Percentiles rank a stretch among this genome's conserved stretches.
Conservation (phyloP, 2,888 invertebrate genomes). For the Atethmia centrago region DNA sequence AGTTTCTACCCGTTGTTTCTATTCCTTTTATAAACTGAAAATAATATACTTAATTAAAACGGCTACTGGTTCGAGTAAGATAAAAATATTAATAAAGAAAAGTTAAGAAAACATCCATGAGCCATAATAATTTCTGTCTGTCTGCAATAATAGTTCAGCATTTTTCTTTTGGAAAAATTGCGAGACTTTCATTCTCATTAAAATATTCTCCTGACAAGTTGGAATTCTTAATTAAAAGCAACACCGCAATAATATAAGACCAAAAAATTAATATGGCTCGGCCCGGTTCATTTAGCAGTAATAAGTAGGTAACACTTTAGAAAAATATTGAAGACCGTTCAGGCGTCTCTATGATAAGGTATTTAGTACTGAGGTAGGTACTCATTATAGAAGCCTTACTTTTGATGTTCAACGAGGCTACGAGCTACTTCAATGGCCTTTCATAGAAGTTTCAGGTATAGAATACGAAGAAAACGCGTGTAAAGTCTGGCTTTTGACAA, state of each 20-base stretch:
- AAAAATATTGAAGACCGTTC: slow-evolving; percentile 33
- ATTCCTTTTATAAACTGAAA: neutral
- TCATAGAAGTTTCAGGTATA: neutral
- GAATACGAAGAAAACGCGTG: neutral
- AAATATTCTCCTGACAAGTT: slow-evolving; percentile 65
- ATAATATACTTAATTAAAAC: neutral
- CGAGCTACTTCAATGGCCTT: neutral
- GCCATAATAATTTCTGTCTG: slow-evolving; percentile 22
- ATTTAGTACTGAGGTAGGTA: slow-evolving; percentile 17
- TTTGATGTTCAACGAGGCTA: slow-evolving; percentile 7
- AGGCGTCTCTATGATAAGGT: slow-evolving; percentile 29
- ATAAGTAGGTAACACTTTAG: slow-evolving; percentile 38
- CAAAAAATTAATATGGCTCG: slow-evolving; percentile 45
- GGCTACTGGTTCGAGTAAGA: neutral
- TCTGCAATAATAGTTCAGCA: slow-evolving; percentile 51
- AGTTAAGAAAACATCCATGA: slow-evolving; percentile 28
- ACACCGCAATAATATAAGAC: slow-evolving; percentile 53
- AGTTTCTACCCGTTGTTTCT: neutral
- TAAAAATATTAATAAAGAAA: slow-evolving; percentile 23
- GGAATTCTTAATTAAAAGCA: slow-evolving; percentile 70
- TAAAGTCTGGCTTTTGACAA: neutral
- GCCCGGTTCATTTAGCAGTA: slow-evolving; percentile 56
- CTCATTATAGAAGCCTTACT: slow-evolving; percentile 3
- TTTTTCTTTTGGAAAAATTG: slow-evolving; percentile 53
- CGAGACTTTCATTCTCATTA: slow-evolving; percentile 66